Evolutionary conservation across 1,140 invertebrate genomes (phyloP).

Genomic region (Anoplolepis gracilipes): DNA sequence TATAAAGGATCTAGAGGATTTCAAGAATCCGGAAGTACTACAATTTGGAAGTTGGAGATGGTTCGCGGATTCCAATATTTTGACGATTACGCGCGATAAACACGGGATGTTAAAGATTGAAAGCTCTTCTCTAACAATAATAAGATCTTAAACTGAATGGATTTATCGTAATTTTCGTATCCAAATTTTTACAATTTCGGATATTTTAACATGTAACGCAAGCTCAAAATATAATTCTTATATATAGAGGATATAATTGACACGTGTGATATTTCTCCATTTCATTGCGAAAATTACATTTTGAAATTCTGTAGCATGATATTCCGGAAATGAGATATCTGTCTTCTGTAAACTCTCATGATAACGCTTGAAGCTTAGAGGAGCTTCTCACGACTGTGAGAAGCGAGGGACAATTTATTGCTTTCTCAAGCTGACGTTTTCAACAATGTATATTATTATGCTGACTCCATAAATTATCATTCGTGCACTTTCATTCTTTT

Average conservation of each 20-base stretch:
- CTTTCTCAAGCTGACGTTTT: conserved; percentile 55
- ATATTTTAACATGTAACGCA: not conserved
- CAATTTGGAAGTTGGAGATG: conserved; percentile 25
- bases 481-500: conserved; percentile 10
- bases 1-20: not conserved
- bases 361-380: conserved; percentile 51
- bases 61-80: not conserved
- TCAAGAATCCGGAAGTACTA: not conserved
- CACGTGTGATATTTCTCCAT: conserved; percentile 18
- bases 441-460: conserved; percentile 60
- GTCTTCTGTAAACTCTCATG: conserved; percentile 55
- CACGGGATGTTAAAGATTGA: not conserved
- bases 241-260: conserved; percentile 6
- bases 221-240: not conserved
- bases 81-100: not conserved
- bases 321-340: conserved; percentile 50
- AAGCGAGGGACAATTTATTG: conserved; percentile 45
- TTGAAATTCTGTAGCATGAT: conserved; percentile 45
- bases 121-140: not conserved
- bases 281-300: conserved; percentile 36
- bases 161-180: not conserved
- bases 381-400: conserved; percentile 30
- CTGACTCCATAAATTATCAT: conserved; percentile 55
- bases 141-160: not conserved
- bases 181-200: not conserved